These are phyloP conservation scores for Encarsia formosa DNA, from an alignment of 2,888 invertebrate species.

Conservation along the genomic window DNA sequence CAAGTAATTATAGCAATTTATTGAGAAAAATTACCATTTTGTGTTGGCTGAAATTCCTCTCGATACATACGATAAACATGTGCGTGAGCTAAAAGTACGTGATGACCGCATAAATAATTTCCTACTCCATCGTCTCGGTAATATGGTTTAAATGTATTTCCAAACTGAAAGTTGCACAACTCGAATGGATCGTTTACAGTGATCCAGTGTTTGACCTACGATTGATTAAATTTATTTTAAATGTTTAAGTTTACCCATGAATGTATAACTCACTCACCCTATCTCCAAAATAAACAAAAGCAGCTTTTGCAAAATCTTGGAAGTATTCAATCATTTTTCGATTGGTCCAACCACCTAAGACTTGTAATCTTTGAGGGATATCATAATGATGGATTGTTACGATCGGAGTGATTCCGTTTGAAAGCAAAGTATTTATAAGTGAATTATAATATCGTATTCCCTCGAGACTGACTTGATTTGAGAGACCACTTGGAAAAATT, in stretches of 20 bases:
- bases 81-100: conserved; percentile 60
- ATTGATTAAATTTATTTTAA: too few relatives aligned
- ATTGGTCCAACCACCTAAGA: conserved; percentile 67
- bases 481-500: conserved; percentile 33
- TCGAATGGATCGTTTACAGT: conserved; percentile 74
- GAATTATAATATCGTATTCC: conserved; percentile 75
- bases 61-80: conserved; percentile 62
- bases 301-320: conserved; percentile 60
- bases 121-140: conserved; percentile 40
- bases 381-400: conserved; percentile 55
- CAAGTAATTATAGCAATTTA: neutral
- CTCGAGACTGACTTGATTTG: conserved; percentile 62
- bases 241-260: too few relatives aligned
- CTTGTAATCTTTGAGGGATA: conserved; percentile 61
- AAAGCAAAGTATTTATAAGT: conserved; percentile 66
- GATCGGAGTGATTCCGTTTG: conserved; percentile 58
- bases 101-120: conserved; percentile 62
- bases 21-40: conserved; percentile 54
- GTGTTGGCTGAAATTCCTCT: conserved; percentile 54
- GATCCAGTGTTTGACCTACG: conserved; percentile 67
- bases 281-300: conserved; percentile 60
- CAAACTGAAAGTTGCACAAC: conserved; percentile 57
- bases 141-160: conserved; percentile 29
- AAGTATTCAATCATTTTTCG: conserved; percentile 62
- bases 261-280: conserved; percentile 57